A percentile compares a stretch with the other conserved stretches of the same genome.
These are phyloP conservation scores for Cremastinae sp. DNA, from an alignment of 2,888 invertebrate genomes.

Conservation along the genomic window DNA sequence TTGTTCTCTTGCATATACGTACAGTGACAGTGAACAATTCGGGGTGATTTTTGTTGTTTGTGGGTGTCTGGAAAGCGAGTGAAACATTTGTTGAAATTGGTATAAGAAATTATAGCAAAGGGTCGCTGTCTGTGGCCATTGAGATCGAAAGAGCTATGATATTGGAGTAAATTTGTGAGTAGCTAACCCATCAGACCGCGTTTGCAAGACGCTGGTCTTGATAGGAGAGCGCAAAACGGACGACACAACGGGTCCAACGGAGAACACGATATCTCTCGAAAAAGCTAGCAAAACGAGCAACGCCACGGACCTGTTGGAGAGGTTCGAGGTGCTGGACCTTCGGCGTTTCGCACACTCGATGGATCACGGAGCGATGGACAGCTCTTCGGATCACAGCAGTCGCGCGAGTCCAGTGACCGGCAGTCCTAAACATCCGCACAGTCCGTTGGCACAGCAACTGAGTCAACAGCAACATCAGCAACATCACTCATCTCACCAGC, in stretches of 20 bases:
- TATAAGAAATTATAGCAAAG: neutral
- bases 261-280: constrained; percentile 48
- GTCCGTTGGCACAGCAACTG: constrained; percentile 72
- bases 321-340: constrained; percentile 63
- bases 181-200: constrained; percentile 51
- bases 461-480: constrained; percentile 68
- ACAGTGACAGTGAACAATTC: constrained; percentile 67
- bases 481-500: constrained; percentile 70
- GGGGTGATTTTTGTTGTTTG: constrained; percentile 26
- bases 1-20: constrained; percentile 11
- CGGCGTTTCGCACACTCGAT: constrained; percentile 67
- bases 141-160: constrained; percentile 42
- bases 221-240: constrained; percentile 37
- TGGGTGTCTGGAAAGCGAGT: constrained; percentile 5
- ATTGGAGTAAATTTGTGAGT: constrained; percentile 39
- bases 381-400: constrained; percentile 81
- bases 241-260: constrained; percentile 39
- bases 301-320: constrained; percentile 62
- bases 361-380: constrained; percentile 79
- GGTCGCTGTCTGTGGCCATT: constrained; percentile 10
- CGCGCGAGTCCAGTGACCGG: constrained; percentile 78
- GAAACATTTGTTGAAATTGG: neutral
- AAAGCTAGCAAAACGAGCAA: constrained; percentile 52
- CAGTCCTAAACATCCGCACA: constrained; percentile 77
- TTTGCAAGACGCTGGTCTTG: constrained; percentile 51